Base-by-base conservation (phyloP, 2,113 vertebrate species). In the Daboia siamensis region DNA sequence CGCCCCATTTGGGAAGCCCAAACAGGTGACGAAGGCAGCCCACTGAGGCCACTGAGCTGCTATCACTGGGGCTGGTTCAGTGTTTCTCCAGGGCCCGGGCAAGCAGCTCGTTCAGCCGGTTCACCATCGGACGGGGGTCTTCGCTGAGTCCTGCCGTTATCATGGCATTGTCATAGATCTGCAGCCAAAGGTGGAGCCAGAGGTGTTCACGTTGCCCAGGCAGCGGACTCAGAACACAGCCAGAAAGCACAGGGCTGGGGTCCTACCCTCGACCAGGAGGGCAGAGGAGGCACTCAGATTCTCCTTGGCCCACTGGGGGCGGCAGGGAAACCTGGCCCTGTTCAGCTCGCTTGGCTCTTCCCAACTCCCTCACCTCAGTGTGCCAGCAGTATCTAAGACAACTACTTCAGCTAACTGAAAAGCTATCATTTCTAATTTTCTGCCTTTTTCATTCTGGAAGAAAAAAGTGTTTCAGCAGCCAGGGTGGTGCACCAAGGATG, bases 101-200 rank as follows among this genome's bases (percentile, higher is more conserved):
- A 44, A 99, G 98, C 86, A 99, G 98, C 4, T 99, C 97, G 0
- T 98, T 99, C 64, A 99, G 98, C 54, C 98, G 98, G 51, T 93
- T 96, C 92, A 99, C 98, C 99, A 99, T 99, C 0, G 99, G 98
- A 5, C 99, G 97, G 88, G 99, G 98, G 90, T 99, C 99, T 0
- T 99, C 99, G 0, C 98, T 98, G 7, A 99, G 97, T 3, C 99
- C 99, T 0, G 99, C 99, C 29, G 98, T 93, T 87, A 99, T 99
- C 99, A 99, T 99, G 94, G 99, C 99, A 1, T 99, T 99, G 96
- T 99, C 99, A 13, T 99, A 99, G 94, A 99, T 98, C 99, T 99
- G 97, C 64, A 95, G 86, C 57, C 5, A 92, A 86, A 17, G 90
- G 92, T 2, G 55, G 20, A 89, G 11, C 1, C 21, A 12, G 56